Evolutionary conservation across 1,140 invertebrate genomes (phyloP).

Genomic region (Thaumatotibia leucotreta): DNA sequence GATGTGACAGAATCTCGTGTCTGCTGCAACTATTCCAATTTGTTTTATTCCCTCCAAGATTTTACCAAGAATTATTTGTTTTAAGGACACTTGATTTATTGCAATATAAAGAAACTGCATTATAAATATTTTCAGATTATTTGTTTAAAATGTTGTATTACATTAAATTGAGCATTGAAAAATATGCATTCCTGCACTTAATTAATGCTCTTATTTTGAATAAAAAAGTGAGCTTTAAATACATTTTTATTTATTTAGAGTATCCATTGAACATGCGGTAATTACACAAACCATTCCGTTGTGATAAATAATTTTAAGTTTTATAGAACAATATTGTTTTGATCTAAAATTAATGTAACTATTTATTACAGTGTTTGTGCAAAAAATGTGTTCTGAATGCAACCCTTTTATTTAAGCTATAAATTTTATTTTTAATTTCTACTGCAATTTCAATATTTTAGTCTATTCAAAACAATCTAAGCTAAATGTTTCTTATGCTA

Average conservation of each 20-base stretch:
- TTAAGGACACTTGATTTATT: conserved; percentile 8
- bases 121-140: neutral
- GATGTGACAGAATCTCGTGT: neutral
- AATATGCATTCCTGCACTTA: neutral
- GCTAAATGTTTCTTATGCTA: neutral
- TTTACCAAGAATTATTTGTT: conserved; percentile 6
- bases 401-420: conserved; percentile 38
- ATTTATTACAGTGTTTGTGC: conserved; percentile 48
- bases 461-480: conserved; percentile 35
- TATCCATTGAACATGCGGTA: conserved; percentile 34
- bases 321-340: conserved; percentile 30
- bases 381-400: conserved; percentile 54
- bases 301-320: conserved; percentile 73
- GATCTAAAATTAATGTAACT: conserved; percentile 31
- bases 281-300: conserved; percentile 68
- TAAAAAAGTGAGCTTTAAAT: conserved; percentile 44
- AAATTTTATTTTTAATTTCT: conserved; percentile 39
- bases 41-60: conserved; percentile 1
- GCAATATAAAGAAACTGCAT: neutral
- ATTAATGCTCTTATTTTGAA: conserved; percentile 23
- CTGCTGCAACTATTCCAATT: conserved; percentile 11
- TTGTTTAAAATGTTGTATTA: neutral
- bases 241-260: conserved; percentile 34
- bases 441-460: conserved; percentile 39
- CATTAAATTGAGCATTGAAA: neutral